These are phyloP conservation scores for Ips nitidus DNA, from an alignment of 1,140 invertebrate species.

Conservation along the genomic window DNA sequence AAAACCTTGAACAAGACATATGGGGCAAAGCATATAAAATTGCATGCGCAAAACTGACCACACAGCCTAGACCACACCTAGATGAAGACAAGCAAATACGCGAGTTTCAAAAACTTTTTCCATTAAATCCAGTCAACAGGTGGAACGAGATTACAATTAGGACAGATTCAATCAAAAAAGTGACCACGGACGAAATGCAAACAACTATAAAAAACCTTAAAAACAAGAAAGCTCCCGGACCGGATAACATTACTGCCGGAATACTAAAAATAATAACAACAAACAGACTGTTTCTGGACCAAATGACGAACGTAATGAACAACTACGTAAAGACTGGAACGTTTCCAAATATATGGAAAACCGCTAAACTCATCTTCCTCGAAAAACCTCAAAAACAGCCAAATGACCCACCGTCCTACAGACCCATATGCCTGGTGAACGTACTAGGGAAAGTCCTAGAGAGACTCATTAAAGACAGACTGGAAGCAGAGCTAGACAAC, in stretches of 20 bases:
- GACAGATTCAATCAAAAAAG: background rate
- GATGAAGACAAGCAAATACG: background rate
- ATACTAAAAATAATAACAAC: background rate
- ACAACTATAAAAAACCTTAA: background rate
- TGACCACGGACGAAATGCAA: background rate
- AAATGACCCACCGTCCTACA: background rate
- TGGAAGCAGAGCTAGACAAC: background rate
- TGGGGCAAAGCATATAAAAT: background rate
- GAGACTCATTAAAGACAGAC: background rate
- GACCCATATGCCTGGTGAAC: background rate
- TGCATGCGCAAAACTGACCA: background rate
- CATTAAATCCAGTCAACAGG: background rate
- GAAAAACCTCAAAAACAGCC: background rate
- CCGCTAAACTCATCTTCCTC: background rate
- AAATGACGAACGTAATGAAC: constrained; percentile 2
- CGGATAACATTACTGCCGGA: background rate
- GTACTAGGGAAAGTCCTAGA: constrained; percentile 4
- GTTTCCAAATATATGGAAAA: background rate
- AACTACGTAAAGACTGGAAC: background rate
- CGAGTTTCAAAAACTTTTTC: background rate
- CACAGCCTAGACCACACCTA: background rate
- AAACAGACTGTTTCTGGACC: background rate
- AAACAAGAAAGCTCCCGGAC: background rate
- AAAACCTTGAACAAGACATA: background rate
- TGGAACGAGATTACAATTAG: background rate